A percentile compares a stretch with the other conserved stretches of the same genome.
Evolutionary conservation across 2,113 vertebrate genomes (phyloP).

Genomic region (Oreotrochilus melanogaster): DNA sequence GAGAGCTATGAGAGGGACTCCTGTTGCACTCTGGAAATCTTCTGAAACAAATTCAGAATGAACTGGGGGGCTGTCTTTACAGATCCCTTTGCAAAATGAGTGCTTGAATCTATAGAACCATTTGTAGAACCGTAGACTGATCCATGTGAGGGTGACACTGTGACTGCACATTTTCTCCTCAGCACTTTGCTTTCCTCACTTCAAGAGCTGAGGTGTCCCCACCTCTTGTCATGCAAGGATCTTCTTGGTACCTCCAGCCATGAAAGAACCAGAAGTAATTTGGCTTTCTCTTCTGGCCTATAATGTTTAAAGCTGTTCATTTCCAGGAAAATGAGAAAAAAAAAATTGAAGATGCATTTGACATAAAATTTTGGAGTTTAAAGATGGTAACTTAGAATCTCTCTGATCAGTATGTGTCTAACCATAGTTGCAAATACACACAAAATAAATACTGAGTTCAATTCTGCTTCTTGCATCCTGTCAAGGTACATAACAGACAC

Average conservation of each 20-base stretch:
- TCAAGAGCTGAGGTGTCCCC: neutral
- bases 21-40: neutral
- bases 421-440: neutral
- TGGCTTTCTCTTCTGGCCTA: fast-evolving
- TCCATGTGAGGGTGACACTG: neutral
- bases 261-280: neutral
- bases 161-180: neutral
- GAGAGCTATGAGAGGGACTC: neutral
- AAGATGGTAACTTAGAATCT: neutral
- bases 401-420: neutral
- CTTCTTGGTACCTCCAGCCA: neutral
- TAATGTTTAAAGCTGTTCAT: neutral
- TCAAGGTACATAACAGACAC: neutral
- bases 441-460: neutral
- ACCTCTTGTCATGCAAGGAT: neutral
- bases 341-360: fast-evolving
- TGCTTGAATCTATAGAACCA: neutral
- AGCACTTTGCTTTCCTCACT: neutral
- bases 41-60: neutral
- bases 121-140: neutral
- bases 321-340: neutral
- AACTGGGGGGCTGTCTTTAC: fast-evolving
- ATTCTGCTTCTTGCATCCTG: neutral
- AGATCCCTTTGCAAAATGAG: neutral
- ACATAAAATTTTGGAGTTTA: neutral